These are phyloP conservation scores for Poecile atricapillus DNA, from an alignment of 2,113 vertebrate species.

Conservation along the genomic window DNA sequence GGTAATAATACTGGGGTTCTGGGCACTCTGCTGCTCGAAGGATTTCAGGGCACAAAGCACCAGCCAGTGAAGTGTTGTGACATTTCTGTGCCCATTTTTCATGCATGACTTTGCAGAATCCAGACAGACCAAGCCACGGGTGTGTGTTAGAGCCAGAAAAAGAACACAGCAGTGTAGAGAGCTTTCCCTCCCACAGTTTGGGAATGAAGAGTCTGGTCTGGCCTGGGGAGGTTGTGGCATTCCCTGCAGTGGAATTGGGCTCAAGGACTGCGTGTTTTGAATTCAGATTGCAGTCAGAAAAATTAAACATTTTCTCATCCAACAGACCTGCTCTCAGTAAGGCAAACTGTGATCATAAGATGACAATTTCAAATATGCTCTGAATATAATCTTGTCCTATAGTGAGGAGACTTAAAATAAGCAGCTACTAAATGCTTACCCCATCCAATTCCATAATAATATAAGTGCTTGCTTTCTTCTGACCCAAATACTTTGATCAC, in stretches of 20 bases:
- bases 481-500: constrained; percentile 95
- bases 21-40: not conserved
- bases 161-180: not conserved
- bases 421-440: constrained; percentile 72
- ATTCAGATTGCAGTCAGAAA: not conserved
- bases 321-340: not conserved
- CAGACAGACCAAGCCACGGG: not conserved
- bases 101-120: not conserved
- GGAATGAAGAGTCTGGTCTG: not conserved
- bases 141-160: not conserved
- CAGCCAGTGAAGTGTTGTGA: not conserved
- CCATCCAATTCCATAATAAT: constrained; percentile 92
- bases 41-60: not conserved
- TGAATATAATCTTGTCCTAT: not conserved
- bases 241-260: not conserved
- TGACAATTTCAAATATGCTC: not conserved
- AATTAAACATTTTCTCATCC: not conserved
- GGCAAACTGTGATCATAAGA: not conserved
- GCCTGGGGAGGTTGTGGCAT: not conserved
- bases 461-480: constrained; percentile 90
- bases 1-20: not conserved
- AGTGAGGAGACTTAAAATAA: not conserved
- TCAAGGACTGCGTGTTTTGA: not conserved
- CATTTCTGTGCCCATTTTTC: not conserved
- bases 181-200: not conserved